Evolutionary conservation across 2,888 invertebrate species (phyloP), one percentile per base, ranked within the genome.

Genomic region (Aspidiotus rigidus): DNA sequence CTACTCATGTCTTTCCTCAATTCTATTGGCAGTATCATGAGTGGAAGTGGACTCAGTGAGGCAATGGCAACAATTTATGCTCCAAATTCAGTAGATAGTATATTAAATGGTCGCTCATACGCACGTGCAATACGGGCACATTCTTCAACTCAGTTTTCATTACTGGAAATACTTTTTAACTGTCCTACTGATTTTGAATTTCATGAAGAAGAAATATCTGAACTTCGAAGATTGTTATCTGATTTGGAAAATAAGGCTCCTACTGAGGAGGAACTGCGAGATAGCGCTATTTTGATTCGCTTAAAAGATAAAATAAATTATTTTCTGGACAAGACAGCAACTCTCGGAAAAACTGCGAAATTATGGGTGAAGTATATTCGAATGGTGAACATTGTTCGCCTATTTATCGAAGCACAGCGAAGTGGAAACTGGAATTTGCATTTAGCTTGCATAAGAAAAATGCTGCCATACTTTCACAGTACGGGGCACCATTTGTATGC

Each of bases 21-120:
- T 67, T 53, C 75, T 49, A 72, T 78, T 61, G 77, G 77, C 41
- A 71, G 73, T 64, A 73, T 77, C 41, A 78, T 78, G 77, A 72
- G 72, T n/a, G 77, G 77, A 71, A 78, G 77, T 72, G 78, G 78
- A 7, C 49, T 79, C 10, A 76, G 76, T 72, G 77, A 78, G 71
- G 69, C 73, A 13, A 72, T 75, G n/a, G 63, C 61, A 39, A 62
- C 49, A 7, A 75, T 76, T 69, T 77, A 76, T 74, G 73, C 77
- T 72, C 72, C 73, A 70, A 72, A 72, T 62, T 74, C 75, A 13
- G 72, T 73, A 16, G 75, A 74, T 7, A 75, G 76, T 74, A 74
- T 75, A 70, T 62, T 77, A n/a, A 63, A 71, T 53, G 76, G 77
- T 8, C 74, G 76, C 70, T 75, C 76, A 41, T 76, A 75, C 69